Evolutionary conservation across 1,140 invertebrate species (phyloP).

Genomic region (Tetranychus cinnabarinus): DNA sequence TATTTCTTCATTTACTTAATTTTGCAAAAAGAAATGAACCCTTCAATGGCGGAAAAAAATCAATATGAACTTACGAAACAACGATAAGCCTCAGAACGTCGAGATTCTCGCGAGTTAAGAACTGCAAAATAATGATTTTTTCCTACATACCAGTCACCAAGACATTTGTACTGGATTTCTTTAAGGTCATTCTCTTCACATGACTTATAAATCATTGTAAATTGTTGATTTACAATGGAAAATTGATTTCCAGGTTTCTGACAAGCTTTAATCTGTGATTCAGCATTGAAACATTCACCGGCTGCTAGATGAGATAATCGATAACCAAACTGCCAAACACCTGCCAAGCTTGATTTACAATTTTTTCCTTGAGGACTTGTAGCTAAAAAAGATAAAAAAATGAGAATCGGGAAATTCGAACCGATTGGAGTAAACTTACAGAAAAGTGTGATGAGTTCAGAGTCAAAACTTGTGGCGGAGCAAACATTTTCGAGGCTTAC

Average conservation of each 20-base stretch:
- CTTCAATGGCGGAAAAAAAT: no score
- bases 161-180: conserved; percentile 73
- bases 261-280: conserved; percentile 73
- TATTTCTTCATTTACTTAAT: neutral
- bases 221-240: conserved; percentile 87
- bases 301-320: conserved; percentile 66
- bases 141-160: conserved; percentile 82
- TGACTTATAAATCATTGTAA: conserved; percentile 74
- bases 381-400: conserved; percentile 21
- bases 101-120: conserved; percentile 74
- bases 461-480: conserved; percentile 39
- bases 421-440: conserved; percentile 12
- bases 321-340: conserved; percentile 83
- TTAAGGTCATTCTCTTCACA: conserved; percentile 71
- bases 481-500: conserved; percentile 54
- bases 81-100: conserved; percentile 73
- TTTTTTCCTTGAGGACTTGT: conserved; percentile 74
- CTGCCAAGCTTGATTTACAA: conserved; percentile 72
- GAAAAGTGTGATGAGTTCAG: conserved; percentile 60
- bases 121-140: conserved; percentile 88
- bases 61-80: conserved; percentile 35
- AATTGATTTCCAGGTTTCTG: conserved; percentile 86
- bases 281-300: conserved; percentile 60
- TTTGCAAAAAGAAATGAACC: neutral
- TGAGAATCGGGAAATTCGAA: neutral